Evolutionary conservation across 2,888 invertebrate species (phyloP).

Genomic region (Pollenia labialis): DNA sequence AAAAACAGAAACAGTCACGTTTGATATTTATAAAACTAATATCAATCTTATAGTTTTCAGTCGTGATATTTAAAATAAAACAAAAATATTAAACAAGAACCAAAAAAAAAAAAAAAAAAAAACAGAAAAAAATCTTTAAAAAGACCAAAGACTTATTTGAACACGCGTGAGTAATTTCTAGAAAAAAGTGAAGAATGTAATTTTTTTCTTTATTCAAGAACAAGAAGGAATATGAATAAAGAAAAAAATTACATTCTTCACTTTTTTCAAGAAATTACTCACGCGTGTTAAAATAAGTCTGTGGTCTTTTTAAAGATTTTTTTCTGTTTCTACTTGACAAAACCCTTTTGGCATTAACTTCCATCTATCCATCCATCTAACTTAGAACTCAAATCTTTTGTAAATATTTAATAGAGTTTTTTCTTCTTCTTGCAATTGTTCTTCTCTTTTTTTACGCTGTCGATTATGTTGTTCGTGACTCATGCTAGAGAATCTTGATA

Average conservation of each 20-base stretch:
- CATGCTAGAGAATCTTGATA: constrained; percentile 55
- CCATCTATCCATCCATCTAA: constrained; percentile 23
- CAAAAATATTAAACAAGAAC: not conserved
- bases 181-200: not conserved
- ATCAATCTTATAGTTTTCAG: constrained; percentile 50
- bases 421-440: not conserved
- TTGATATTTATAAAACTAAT: constrained; percentile 69
- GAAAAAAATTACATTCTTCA: too few relatives aligned
- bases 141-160: constrained; percentile 17
- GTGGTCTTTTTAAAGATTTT: too few relatives aligned
- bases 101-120: not conserved
- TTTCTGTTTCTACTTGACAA: constrained; percentile 56
- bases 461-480: constrained; percentile 61
- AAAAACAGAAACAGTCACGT: constrained; percentile 65
- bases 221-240: too few relatives aligned
- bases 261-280: too few relatives aligned
- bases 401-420: constrained; percentile 43
- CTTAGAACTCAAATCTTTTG: constrained; percentile 22
- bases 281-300: too few relatives aligned
- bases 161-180: constrained; percentile 63
- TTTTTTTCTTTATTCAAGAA: constrained; percentile 17
- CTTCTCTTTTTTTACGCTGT: not conserved
- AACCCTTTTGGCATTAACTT: constrained; percentile 54
- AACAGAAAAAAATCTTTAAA: not conserved
- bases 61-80: constrained; percentile 46